Conservation (phyloP, 92 coral and sea anemone genomes). For the Epizoanthus rinbou region DNA sequence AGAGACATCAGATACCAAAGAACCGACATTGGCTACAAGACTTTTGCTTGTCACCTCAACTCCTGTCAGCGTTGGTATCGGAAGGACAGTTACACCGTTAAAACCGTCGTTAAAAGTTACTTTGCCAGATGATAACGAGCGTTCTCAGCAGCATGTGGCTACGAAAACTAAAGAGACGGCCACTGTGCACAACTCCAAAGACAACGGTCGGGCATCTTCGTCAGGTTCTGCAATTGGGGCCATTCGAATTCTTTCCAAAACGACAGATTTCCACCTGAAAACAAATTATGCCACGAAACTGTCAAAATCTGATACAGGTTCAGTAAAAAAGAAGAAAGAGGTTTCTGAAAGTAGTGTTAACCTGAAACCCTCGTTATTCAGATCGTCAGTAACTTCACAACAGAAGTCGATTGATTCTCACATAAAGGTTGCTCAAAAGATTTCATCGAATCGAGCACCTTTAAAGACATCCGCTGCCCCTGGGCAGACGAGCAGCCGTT, state of each 20-base stretch:
- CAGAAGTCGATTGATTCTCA: conserved; percentile 14
- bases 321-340: conserved; percentile 29
- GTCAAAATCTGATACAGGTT: conserved; percentile 13
- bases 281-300: conserved; percentile 30
- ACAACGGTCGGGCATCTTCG: not conserved
- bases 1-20: conserved; percentile 25
- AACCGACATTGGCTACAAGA: conserved; percentile 28
- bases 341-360: conserved; percentile 22
- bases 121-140: conserved; percentile 17
- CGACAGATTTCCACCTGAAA: conserved; percentile 16
- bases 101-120: conserved; percentile 41
- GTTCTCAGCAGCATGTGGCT: conserved; percentile 40
- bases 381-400: conserved; percentile 33
- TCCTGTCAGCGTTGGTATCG: conserved; percentile 1
- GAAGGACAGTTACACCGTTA: conserved; percentile 3
- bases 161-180: conserved; percentile 26
- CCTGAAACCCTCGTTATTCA: conserved; percentile 1
- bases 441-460: conserved; percentile 6
- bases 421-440: conserved; percentile 11
- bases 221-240: conserved; percentile 32
- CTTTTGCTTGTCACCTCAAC: conserved; percentile 28
- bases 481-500: not conserved
- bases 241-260: conserved; percentile 17
- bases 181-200: conserved; percentile 14
- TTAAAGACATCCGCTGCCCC: conserved; percentile 2